Percentiles rank a stretch among this genome's conserved stretches.
Conservation (phyloP, 2,888 invertebrate species). For the Conus canariensis region DNA sequence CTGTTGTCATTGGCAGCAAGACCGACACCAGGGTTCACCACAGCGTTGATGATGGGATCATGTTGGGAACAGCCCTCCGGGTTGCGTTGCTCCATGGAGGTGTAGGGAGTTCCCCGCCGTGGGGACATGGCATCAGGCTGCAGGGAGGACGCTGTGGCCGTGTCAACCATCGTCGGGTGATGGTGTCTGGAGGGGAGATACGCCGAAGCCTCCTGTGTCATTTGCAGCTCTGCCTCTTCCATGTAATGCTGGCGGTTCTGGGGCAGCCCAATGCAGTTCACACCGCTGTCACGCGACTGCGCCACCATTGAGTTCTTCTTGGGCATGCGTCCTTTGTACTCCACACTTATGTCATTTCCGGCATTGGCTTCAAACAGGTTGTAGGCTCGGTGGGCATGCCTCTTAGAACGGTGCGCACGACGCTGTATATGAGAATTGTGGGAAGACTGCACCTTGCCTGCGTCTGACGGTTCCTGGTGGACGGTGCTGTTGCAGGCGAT, state of each 20-base stretch:
- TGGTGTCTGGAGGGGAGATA: conserved; percentile 10
- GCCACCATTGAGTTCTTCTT: conserved; percentile 66
- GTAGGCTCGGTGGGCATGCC: conserved; percentile 54
- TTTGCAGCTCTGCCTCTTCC: conserved; percentile 23
- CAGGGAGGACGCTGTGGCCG: conserved; percentile 13
- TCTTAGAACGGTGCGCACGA: conserved; percentile 46
- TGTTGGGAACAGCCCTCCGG: conserved; percentile 39
- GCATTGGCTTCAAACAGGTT: conserved; percentile 48
- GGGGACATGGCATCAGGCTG: conserved; percentile 28
- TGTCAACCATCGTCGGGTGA: background rate
- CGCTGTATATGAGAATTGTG: conserved; percentile 40
- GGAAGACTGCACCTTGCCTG: conserved; percentile 44
- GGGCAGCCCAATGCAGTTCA: conserved; percentile 72
- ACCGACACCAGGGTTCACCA: background rate
- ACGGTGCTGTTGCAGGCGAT: conserved; percentile 39
- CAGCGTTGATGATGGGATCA: conserved; percentile 25
- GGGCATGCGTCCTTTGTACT: conserved; percentile 70
- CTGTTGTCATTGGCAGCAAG: background rate
- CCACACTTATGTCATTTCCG: conserved; percentile 66
- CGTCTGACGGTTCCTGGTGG: conserved; percentile 40
- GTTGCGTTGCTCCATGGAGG: conserved; percentile 38
- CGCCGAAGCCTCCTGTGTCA: conserved; percentile 35
- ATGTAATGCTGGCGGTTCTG: conserved; percentile 46
- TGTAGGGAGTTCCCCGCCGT: conserved; percentile 41
- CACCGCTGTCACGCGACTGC: conserved; percentile 73